Base-by-base conservation (phyloP, 2,113 vertebrate genomes). In the Cranoglanis bouderius region DNA sequence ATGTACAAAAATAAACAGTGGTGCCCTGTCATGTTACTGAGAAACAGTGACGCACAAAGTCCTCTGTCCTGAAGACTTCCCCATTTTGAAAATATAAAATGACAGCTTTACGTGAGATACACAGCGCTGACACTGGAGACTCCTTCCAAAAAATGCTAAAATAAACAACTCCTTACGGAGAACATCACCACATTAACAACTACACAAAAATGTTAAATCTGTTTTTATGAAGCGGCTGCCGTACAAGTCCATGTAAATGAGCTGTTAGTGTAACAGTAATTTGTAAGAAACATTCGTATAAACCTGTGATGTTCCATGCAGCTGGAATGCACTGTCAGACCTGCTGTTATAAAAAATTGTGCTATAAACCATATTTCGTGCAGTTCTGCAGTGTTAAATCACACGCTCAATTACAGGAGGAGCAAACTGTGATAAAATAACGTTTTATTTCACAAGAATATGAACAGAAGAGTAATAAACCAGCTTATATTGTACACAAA, bases 381-480 rank as follows among this genome's bases (percentile, higher is more conserved):
- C 26, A 32, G 43, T 53, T 18, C 84, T 85, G 16, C n/a, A 9
- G 0, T 43, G 3, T 75, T 75, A 24, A 21, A 38, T 38, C 32
- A 38, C 65, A 75, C 13, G 13, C 19, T 29, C 5, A 40, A 43
- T 16, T 26, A 38, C 86, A 53, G 1, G 5, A 46, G 57, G 49
- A 53, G 24, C 55, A 43, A 84, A 55, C 43, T 94, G 94, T 95
- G 94, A 94, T 95, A 96, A 95, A 95, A 96, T 96, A 94, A 91
- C 87, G 78, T 95, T 95, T 95, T 95, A 81, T 95, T 96, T 94
- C 92, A 95, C 94, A 94, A 92, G 95, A 92, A 89, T 91, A 93
- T 84, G 92, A 89, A 91, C 92, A 91, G 84, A 91, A 87, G 85
- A 88, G 88, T 87, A 90, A 89, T 90, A 93, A 94, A 92, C 92